Evolutionary conservation across 2,888 invertebrate genomes (phyloP), one percentile per base, ranked within the genome.

Genomic region (Meiosimyza decipiens): DNA sequence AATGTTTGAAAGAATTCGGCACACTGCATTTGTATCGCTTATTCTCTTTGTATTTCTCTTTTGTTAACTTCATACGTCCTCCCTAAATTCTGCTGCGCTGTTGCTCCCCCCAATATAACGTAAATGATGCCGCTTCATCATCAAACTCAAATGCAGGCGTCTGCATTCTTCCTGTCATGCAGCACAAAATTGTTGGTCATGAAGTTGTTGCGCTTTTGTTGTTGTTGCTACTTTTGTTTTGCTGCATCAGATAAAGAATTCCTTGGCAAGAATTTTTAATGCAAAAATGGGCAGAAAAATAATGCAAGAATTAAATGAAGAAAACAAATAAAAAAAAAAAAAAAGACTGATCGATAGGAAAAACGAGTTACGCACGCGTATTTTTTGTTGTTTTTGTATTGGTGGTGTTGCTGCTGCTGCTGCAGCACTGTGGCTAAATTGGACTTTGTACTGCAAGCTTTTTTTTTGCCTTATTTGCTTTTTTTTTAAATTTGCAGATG

Each of bases 311-410:
- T n/a, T 33, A 60, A 60, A 47, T 16, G 33, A 40, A 40, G 51
- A 60, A 33, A 69, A 16, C 15, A 28, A 51, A 60, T 49, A 57
- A 9, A 66, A 3, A 63, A 63, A 18, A 18, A 49, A 40, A 15
- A 47, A 47, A 16, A n/a, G 11, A 47, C 18, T 40, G 28, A 59
- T 49, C 3, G 18, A 57, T 57, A 7, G 59, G 22, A 51, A 60
- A 60, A 69, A 69, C 68, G 28, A 52, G 68, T 69, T 69, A 59
- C 60, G 68, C 68, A 69, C 68, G 68, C 63, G 70, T 54, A 54
- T 59, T 40, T 28, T 50, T 63, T 28, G 50, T n/a, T 57, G 40
- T 28, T 22, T 40, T 15, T 49, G 13, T 47, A 54, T 52, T 65
- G 65, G 9, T 65, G 65, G 51, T 54, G 66, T 52, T 65, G 63